These are phyloP conservation scores for Eupelmus urozonus DNA, from an alignment of 2,888 invertebrate genomes.

Conservation along the genomic window DNA sequence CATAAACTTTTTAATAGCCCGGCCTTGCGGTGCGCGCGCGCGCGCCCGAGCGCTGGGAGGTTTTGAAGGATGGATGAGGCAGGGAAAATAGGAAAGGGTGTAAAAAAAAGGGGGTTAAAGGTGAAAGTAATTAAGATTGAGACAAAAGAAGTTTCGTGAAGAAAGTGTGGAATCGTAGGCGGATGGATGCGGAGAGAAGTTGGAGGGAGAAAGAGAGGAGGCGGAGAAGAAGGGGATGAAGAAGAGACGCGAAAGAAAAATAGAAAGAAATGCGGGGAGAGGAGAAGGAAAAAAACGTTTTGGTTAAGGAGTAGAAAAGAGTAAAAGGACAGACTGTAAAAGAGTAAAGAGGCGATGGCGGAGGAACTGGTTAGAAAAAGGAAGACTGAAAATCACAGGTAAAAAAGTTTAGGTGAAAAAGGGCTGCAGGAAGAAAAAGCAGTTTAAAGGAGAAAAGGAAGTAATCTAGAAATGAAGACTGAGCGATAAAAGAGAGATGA, in stretches of 20 bases:
- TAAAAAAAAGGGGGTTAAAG: not conserved
- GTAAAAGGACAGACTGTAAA: too few species aligned
- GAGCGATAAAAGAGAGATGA: not conserved
- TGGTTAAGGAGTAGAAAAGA: too few species aligned
- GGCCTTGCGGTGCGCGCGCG: not conserved
- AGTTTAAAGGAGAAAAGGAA: not conserved
- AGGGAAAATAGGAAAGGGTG: not conserved
- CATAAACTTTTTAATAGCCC: constrained; percentile 52
- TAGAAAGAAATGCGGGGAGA: too few species aligned
- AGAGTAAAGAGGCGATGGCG: too few species aligned
- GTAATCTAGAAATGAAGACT: constrained; percentile 9
- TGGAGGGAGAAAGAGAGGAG: not conserved
- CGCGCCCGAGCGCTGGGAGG: too few species aligned
- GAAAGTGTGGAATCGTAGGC: not conserved
- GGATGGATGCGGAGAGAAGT: not conserved
- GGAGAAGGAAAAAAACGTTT: too few species aligned
- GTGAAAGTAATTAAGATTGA: not conserved
- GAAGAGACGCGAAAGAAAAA: too few species aligned
- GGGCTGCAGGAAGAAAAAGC: not conserved
- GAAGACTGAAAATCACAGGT: too few species aligned
- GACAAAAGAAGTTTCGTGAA: not conserved
- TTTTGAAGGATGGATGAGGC: not conserved
- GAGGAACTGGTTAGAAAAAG: too few species aligned
- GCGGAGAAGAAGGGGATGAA: not conserved
- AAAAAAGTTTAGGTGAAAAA: not conserved